Conservation (phyloP, 2,113 vertebrate species). For the Panthera leo region DNA sequence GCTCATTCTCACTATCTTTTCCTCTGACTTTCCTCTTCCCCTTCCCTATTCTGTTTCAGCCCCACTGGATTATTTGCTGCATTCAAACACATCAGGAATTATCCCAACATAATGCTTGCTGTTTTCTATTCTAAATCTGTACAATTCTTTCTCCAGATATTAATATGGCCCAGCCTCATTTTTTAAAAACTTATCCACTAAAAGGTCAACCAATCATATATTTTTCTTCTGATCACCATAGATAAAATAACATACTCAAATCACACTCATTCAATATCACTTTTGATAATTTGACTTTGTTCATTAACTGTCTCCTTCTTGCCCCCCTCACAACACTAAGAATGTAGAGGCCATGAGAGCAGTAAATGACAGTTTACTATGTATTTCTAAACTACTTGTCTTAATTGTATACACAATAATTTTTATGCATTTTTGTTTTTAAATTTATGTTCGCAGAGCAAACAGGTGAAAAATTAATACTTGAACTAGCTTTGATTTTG, state of each 20-base stretch:
- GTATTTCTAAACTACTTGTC: background rate
- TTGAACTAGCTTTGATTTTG: background rate
- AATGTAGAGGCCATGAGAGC: background rate
- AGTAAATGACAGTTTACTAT: background rate
- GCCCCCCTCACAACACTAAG: background rate
- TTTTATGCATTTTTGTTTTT: background rate
- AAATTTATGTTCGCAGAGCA: background rate
- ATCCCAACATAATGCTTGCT: background rate
- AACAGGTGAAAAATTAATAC: background rate
- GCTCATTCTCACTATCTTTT: background rate
- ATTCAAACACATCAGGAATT: background rate
- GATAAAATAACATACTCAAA: background rate
- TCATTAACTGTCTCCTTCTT: background rate
- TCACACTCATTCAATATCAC: background rate
- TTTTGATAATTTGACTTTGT: background rate
- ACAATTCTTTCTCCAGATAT: background rate
- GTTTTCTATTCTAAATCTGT: background rate
- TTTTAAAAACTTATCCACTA: background rate
- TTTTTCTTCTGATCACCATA: background rate
- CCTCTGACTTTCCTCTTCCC: fast-evolving
- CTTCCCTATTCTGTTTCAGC: background rate
- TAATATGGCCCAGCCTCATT: background rate
- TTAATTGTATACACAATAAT: background rate
- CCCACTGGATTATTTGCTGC: background rate
- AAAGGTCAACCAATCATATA: background rate